Evolutionary conservation across 2,888 invertebrate genomes (phyloP).

Genomic region (Hirudinaria manillensis): DNA sequence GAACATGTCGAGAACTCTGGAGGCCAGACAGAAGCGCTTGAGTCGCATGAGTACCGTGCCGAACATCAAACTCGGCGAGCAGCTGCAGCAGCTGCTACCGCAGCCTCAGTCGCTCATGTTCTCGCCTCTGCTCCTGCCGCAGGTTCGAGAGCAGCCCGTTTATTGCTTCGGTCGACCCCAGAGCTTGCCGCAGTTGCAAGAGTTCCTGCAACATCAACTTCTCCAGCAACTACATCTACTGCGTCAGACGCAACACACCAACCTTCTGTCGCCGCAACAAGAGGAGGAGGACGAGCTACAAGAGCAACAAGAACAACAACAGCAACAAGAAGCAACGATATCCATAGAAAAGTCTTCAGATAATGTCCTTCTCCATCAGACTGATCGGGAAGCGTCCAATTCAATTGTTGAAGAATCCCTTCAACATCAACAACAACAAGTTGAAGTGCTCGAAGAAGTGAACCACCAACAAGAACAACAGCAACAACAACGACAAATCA

Average conservation of each 20-base stretch:
- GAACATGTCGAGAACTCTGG: constrained; percentile 36
- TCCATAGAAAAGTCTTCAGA: neutral
- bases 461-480: too few relatives aligned
- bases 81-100: constrained; percentile 10
- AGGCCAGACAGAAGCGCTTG: constrained; percentile 37
- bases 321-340: neutral
- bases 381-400: too few relatives aligned
- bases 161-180: neutral
- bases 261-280: neutral
- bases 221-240: neutral
- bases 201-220: constrained; percentile 12
- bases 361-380: too few relatives aligned
- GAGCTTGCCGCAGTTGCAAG: neutral
- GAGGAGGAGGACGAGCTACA: neutral
- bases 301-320: neutral
- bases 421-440: too few relatives aligned
- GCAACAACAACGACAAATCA: too few relatives aligned
- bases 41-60: constrained; percentile 42
- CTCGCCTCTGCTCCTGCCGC: constrained; percentile 4
- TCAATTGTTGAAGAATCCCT: too few relatives aligned
- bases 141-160: neutral
- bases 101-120: neutral
- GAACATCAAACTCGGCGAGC: constrained; percentile 38
- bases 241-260: neutral
- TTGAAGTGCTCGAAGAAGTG: too few relatives aligned